Percentiles rank a stretch among this genome's conserved stretches.
Conservation (phyloP, 2,888 invertebrate species). For the Zelleria hepariella region DNA sequence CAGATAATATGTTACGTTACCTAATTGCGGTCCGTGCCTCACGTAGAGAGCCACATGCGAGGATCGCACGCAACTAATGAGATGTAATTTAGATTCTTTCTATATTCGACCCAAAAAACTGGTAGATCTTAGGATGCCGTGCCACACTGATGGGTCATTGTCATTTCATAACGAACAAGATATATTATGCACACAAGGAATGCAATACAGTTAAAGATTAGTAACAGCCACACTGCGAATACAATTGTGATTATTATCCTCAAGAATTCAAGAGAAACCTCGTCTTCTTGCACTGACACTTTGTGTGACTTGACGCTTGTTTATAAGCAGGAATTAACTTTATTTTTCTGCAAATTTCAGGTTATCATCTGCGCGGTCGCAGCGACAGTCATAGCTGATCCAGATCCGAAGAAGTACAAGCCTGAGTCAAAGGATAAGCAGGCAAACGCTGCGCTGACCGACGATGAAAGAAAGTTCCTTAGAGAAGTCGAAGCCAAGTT, state of each 20-base stretch:
- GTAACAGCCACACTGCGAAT: background rate
- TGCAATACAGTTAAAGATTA: background rate
- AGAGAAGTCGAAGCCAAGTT: conserved; percentile 64
- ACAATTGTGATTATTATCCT: background rate
- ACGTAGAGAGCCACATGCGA: conserved; percentile 25
- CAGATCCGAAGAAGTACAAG: conserved; percentile 62
- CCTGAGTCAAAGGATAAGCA: conserved; percentile 34
- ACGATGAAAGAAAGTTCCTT: conserved; percentile 56
- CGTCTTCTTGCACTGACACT: background rate
- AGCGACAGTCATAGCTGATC: conserved; percentile 33
- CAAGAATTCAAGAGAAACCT: background rate
- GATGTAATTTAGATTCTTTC: conserved; percentile 8
- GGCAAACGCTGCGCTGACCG: conserved; percentile 38
- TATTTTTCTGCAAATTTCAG: conserved; percentile 39
- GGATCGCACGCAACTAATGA: conserved; percentile 10
- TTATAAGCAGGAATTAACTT: background rate
- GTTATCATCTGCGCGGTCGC: conserved; percentile 40
- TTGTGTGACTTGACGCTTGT: background rate
- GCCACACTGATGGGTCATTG: background rate
- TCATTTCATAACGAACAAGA: background rate
- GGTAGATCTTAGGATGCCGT: background rate
- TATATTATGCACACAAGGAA: conserved; percentile 1
- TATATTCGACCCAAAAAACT: conserved; percentile 1
- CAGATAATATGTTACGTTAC: conserved; percentile 37
- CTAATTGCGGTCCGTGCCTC: conserved; percentile 29